These are phyloP conservation scores for Enteromius paludinosus DNA, from an alignment of 2,797 vertebrate genomes.

Conservation along the genomic window DNA sequence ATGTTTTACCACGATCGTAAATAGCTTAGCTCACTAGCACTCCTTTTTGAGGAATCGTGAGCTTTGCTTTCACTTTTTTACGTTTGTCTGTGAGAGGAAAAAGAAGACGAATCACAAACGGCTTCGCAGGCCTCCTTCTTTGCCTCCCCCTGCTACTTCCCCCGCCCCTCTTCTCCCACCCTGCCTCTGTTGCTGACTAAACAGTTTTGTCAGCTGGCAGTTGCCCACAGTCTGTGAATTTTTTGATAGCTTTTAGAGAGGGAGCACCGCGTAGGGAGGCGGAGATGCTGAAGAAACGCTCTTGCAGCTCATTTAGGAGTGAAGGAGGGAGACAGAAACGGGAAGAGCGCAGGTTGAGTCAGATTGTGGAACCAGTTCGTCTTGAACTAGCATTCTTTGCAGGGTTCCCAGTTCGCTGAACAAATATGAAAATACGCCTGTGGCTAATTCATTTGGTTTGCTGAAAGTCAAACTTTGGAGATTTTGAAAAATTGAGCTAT, in stretches of 20 bases:
- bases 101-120: conserved; percentile 38
- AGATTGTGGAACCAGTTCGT: conserved; percentile 60
- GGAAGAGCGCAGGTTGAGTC: conserved; percentile 48
- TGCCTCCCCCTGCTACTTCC: conserved; percentile 39
- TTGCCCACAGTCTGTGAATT: conserved; percentile 72
- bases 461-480: neutral
- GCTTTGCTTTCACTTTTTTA: conserved; percentile 32
- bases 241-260: conserved; percentile 73
- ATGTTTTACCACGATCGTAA: conserved; percentile 22
- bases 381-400: conserved; percentile 55
- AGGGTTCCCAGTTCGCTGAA: conserved; percentile 12
- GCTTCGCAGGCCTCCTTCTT: conserved; percentile 53
- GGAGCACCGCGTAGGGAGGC: conserved; percentile 61
- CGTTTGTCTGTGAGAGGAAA: conserved; percentile 37
- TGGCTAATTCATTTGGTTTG: neutral
- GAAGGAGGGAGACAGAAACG: conserved; percentile 15
- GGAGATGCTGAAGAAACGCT: conserved; percentile 61
- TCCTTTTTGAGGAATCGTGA: conserved; percentile 5
- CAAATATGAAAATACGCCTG: conserved; percentile 14
- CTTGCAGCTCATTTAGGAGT: conserved; percentile 33
- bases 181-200: conserved; percentile 78
- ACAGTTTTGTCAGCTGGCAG: conserved; percentile 84
- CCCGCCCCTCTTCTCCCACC: conserved; percentile 59
- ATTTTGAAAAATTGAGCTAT: neutral
- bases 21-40: conserved; percentile 2